Percentiles rank a stretch among this genome's conserved stretches.
phyloP scores from a whole-genome alignment of 2,888 invertebrate genomes.

The Zaprionus obscuricornis region DNA sequence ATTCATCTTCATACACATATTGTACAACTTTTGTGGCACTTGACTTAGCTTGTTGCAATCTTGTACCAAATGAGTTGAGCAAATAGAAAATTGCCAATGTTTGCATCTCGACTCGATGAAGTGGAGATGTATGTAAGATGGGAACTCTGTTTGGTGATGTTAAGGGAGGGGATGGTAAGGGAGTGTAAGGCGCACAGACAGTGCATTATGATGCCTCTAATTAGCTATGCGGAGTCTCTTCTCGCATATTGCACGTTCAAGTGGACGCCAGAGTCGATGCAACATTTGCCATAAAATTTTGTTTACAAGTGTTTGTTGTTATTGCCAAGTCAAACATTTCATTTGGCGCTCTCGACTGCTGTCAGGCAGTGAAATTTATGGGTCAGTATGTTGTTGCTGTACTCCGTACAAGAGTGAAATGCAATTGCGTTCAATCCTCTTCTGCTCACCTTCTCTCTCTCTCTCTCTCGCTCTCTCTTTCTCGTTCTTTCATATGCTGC shows the following conservation, averaged over 20 bases:
- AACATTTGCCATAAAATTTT: conserved; percentile 66
- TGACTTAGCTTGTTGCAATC: conserved; percentile 68
- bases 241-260: conserved; percentile 31
- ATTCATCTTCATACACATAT: background rate
- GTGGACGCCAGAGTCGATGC: conserved; percentile 34
- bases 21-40: conserved; percentile 41
- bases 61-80: conserved; percentile 62
- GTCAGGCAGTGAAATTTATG: conserved; percentile 69
- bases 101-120: conserved; percentile 25
- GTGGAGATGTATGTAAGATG: too few relatives aligned
- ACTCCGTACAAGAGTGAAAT: conserved; percentile 55
- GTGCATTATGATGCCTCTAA: conserved; percentile 70
- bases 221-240: conserved; percentile 49
- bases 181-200: conserved; percentile 13
- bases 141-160: background rate
- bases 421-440: conserved; percentile 26
- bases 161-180: background rate
- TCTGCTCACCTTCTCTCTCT: too few relatives aligned
- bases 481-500: conserved; percentile 6
- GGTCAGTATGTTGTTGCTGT: conserved; percentile 69
- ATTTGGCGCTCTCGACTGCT: conserved; percentile 19
- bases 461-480: background rate
- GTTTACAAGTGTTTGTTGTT: conserved; percentile 61
- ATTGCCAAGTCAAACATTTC: conserved; percentile 58
- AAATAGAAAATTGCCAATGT: conserved; percentile 76